Evolutionary conservation across 2,888 invertebrate genomes (phyloP).

Genomic region (Nasonia oneida): DNA sequence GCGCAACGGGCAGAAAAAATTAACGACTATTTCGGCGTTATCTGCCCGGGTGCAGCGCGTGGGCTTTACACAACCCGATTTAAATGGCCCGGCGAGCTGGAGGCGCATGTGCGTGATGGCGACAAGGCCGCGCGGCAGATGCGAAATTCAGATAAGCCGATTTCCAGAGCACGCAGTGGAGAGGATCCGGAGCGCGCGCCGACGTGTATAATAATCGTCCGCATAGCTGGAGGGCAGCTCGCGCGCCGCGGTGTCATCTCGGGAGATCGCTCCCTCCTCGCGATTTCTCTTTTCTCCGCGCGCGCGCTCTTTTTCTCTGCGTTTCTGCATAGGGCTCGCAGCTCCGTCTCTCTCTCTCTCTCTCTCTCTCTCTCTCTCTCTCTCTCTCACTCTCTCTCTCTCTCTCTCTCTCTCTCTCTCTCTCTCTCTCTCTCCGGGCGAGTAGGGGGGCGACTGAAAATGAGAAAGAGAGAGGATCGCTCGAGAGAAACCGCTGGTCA

Average conservation of each 20-base stretch:
- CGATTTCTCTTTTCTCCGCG: conserved; percentile 59
- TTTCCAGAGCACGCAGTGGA: too few relatives aligned
- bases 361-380: neutral
- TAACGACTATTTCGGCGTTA: neutral
- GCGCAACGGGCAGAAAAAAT: neutral
- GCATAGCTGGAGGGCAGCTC: neutral
- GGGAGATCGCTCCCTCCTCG: conserved; percentile 55
- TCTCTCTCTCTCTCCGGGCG: neutral
- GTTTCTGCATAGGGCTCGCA: conserved; percentile 35
- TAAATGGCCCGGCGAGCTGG: neutral
- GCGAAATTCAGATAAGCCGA: too few relatives aligned
- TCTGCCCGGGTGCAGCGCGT: neutral
- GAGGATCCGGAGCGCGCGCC: too few relatives aligned
- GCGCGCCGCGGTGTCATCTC: neutral
- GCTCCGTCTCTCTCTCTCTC: neutral
- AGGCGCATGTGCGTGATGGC: neutral
- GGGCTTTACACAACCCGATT: neutral
- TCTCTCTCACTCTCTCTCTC: neutral
- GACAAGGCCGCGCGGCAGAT: neutral
- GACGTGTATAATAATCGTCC: conserved; percentile 11
- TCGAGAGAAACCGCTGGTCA: conserved; percentile 67
- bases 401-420: neutral
- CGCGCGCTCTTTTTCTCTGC: conserved; percentile 47
- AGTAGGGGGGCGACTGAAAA: conserved; percentile 18
- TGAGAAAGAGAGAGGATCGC: conserved; percentile 23